phyloP scores from a whole-genome alignment of 2,888 invertebrate genomes.

The Neoitamus cyanurus region DNA sequence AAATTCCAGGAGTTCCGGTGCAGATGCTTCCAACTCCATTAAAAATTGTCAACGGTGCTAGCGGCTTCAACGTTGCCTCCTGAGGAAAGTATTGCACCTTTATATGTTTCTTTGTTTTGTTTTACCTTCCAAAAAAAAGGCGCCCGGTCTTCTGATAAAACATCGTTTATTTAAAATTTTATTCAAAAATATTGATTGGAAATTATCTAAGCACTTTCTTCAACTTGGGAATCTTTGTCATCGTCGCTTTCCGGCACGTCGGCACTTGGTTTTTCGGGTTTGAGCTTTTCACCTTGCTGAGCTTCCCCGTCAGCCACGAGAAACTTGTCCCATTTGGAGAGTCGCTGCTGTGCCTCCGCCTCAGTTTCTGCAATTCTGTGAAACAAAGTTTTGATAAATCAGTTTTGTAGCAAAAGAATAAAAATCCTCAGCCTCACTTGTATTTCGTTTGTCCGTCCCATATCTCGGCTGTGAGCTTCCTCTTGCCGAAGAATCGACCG shows the following conservation, averaged over 20 bases:
- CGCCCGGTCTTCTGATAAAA: neutral
- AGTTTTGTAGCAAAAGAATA: neutral
- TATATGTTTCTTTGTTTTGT: too few relatives aligned
- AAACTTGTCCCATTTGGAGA: constrained; percentile 89
- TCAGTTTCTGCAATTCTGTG: constrained; percentile 88
- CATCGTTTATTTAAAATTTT: neutral
- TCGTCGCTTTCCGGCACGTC: neutral
- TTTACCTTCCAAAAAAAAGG: too few relatives aligned
- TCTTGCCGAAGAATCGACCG: constrained; percentile 89
- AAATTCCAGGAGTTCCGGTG: too few relatives aligned
- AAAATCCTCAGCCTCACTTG: constrained; percentile 69
- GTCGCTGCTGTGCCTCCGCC: constrained; percentile 81
- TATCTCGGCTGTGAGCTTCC: constrained; percentile 84
- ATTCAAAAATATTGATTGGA: neutral
- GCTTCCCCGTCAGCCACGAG: constrained; percentile 71
- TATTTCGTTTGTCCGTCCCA: constrained; percentile 98
- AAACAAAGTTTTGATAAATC: constrained; percentile 47
- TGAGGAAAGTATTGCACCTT: too few relatives aligned
- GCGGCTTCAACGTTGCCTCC: too few relatives aligned
- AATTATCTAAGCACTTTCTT: neutral
- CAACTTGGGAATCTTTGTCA: neutral
- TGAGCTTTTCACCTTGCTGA: neutral
- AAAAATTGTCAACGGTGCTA: too few relatives aligned
- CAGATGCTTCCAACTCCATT: too few relatives aligned
- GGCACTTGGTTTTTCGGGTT: neutral